These are phyloP conservation scores for Eurytoma californica DNA, from an alignment of 2,888 invertebrate species.

Conservation along the genomic window DNA sequence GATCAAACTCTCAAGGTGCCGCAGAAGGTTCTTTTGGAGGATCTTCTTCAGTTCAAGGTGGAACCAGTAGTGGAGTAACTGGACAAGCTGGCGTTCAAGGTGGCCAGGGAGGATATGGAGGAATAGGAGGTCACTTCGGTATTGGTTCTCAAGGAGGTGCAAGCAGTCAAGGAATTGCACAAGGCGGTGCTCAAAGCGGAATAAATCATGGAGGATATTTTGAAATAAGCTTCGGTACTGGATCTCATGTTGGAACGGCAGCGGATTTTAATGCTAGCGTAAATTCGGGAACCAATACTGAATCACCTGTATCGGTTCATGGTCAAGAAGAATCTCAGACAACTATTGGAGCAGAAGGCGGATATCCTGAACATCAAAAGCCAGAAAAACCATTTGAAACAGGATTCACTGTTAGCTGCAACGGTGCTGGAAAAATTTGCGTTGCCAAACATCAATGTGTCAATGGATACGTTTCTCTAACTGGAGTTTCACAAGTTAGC, in stretches of 20 bases:
- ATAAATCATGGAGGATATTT: background rate
- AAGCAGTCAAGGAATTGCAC: too few species aligned
- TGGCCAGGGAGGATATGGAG: constrained; percentile 1
- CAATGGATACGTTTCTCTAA: constrained; percentile 77
- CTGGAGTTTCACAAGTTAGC: constrained; percentile 76
- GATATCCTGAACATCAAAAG: constrained; percentile 30
- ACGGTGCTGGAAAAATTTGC: constrained; percentile 79
- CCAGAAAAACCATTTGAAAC: constrained; percentile 34
- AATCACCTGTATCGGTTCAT: background rate
- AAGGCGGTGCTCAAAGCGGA: too few species aligned
- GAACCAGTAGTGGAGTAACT: background rate
- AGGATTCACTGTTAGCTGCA: constrained; percentile 77
- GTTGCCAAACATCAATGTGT: constrained; percentile 79
- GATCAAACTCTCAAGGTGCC: too few species aligned
- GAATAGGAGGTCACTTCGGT: background rate
- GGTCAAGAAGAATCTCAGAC: background rate
- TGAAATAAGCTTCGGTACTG: background rate
- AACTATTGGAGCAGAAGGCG: background rate
- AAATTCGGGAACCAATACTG: background rate
- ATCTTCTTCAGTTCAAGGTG: too few species aligned
- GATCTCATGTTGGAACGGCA: background rate
- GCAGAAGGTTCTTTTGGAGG: too few species aligned
- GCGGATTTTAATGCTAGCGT: background rate
- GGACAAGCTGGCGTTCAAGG: background rate
- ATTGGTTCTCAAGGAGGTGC: background rate